Evolutionary conservation across 2,888 invertebrate species (phyloP).

Genomic region (Chrysomela aeneicollis): DNA sequence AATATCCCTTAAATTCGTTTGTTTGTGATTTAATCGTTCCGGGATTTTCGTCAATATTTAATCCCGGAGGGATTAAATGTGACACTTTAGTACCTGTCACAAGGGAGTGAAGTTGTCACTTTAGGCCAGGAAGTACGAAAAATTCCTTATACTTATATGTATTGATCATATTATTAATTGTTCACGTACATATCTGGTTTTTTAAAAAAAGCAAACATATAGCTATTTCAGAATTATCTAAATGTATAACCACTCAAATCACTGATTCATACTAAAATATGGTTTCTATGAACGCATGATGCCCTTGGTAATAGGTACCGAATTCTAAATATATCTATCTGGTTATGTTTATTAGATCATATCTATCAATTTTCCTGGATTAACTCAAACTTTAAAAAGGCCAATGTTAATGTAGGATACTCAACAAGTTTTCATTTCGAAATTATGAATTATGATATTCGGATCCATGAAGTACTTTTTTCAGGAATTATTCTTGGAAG

Average conservation of each 20-base stretch:
- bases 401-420: background rate
- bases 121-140: too few relatives aligned
- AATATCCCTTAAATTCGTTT: too few relatives aligned
- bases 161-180: too few relatives aligned
- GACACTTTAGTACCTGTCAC: too few relatives aligned
- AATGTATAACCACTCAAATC: background rate
- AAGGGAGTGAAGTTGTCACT: too few relatives aligned
- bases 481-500: background rate
- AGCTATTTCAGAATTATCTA: too few relatives aligned
- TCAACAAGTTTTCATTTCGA: background rate
- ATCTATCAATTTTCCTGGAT: background rate
- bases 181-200: too few relatives aligned
- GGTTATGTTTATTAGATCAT: background rate
- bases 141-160: too few relatives aligned
- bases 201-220: too few relatives aligned
- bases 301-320: background rate
- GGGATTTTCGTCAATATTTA: too few relatives aligned
- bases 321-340: background rate
- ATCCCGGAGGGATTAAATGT: too few relatives aligned
- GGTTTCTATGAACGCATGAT: background rate
- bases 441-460: background rate
- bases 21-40: too few relatives aligned
- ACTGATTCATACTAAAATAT: background rate
- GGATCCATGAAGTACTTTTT: background rate
- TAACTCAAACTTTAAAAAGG: background rate